Evolutionary conservation across 2,797 vertebrate genomes (phyloP).

Genomic region (Myotis daubentonii): DNA sequence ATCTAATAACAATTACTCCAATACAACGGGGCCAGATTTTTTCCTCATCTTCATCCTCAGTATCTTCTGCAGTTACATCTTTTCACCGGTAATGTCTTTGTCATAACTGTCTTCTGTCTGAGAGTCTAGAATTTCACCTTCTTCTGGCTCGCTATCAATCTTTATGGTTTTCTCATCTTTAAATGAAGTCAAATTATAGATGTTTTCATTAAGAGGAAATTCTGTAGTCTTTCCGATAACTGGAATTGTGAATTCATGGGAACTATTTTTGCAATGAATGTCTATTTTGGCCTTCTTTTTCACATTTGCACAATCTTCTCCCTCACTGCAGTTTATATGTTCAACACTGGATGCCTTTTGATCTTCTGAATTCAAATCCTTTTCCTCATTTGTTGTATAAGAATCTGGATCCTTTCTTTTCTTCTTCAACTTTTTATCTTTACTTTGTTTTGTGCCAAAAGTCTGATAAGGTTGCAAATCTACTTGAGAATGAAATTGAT

Average conservation of each 20-base stretch:
- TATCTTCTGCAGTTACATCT: constrained; percentile 84
- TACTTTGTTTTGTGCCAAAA: constrained; percentile 81
- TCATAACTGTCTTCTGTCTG: constrained; percentile 87
- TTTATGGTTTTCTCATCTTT: constrained; percentile 81
- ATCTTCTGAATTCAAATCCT: constrained; percentile 85
- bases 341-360: constrained; percentile 81
- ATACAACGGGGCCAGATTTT: constrained; percentile 98
- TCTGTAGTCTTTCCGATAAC: constrained; percentile 67
- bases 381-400: constrained; percentile 79
- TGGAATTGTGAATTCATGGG: constrained; percentile 61
- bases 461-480: constrained; percentile 90
- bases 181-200: constrained; percentile 47
- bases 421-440: constrained; percentile 88
- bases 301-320: constrained; percentile 82
- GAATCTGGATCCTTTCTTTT: constrained; percentile 85
- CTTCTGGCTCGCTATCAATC: constrained; percentile 94
- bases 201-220: constrained; percentile 68
- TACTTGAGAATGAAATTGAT: constrained; percentile 96
- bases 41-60: constrained; percentile 86
- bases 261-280: constrained; percentile 58
- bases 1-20: constrained; percentile 96
- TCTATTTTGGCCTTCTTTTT: constrained; percentile 86
- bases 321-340: constrained; percentile 80
- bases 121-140: constrained; percentile 96
- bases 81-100: constrained; percentile 85